Conservation (phyloP, 2,113 vertebrate genomes). For the Platysternon megacephalum region DNA sequence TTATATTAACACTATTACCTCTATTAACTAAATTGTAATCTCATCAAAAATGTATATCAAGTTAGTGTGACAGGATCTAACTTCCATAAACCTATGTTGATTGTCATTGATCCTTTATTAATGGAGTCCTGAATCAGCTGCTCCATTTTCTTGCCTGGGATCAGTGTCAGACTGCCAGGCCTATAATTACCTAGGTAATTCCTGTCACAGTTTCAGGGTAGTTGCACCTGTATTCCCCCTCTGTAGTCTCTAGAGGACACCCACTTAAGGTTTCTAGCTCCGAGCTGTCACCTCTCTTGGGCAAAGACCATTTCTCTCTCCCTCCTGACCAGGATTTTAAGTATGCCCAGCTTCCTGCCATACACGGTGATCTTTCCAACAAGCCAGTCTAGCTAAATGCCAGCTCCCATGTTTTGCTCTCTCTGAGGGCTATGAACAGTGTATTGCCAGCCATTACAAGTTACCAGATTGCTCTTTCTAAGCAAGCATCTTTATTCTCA, state of each 20-base stretch:
- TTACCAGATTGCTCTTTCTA: background rate
- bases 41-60: background rate
- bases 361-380: background rate
- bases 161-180: background rate
- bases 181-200: background rate
- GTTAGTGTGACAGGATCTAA: background rate
- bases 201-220: background rate
- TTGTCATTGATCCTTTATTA: background rate
- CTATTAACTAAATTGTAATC: background rate
- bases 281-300: background rate
- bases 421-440: background rate
- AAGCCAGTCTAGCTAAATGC: background rate
- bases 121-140: background rate
- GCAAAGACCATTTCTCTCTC: background rate
- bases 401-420: background rate
- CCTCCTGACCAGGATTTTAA: background rate
- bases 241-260: background rate
- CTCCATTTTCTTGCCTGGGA: background rate
- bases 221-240: background rate
- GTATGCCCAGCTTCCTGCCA: background rate
- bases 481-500: background rate
- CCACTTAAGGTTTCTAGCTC: background rate
- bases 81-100: background rate
- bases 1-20: background rate
- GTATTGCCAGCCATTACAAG: background rate